Evolutionary conservation across 2,113 vertebrate genomes (phyloP), one percentile per base, ranked within the genome.

Genomic region (Dendrocopos noguchii): DNA sequence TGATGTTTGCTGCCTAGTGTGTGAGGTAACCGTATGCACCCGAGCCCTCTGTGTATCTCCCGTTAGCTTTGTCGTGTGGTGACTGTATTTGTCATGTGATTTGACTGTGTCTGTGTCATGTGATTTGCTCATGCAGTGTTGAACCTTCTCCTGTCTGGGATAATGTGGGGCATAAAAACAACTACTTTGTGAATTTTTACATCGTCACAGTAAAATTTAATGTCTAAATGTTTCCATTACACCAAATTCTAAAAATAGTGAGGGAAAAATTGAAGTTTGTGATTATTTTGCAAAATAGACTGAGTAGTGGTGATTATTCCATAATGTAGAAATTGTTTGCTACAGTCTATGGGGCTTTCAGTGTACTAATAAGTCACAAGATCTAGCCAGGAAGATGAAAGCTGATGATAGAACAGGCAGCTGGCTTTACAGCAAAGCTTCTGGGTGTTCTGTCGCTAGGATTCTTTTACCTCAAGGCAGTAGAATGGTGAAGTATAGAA

Each of bases 71-170:
- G 97, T 98, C 94, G 89, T 98, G 98, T 99, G 98, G 97, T 98
- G 97, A 98, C 97, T 36, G 98, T 98, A 95, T 97, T 97, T 97
- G 98, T 99, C 96, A 75, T 98, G 98, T 99, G 98, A 97, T 97
- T 95, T 99, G 98, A 97, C 97, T 96, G 98, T 99, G 98, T 98
- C 98, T 93, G 97, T 99, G 98, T 98, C 67, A 75, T 98, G 98
- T 98, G 98, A 98, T 98, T 98, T 97, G 98, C 98, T 98, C 84
- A 97, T 98, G 98, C 97, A 96, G 94, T 98, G 97, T 98, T 98
- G 98, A 98, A 98, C 98, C 98, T 98, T 98, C 98, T 99, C 98
- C 98, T 98, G 98, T 98, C 98, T 99, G 98, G 98, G 98, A 97
- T 97, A 98, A 98, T 99, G 99, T 99, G 99, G 98, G 99, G 98